phyloP scores from a whole-genome alignment of 2,888 invertebrate species.

The Caenorhabditis auriculariae region DNA sequence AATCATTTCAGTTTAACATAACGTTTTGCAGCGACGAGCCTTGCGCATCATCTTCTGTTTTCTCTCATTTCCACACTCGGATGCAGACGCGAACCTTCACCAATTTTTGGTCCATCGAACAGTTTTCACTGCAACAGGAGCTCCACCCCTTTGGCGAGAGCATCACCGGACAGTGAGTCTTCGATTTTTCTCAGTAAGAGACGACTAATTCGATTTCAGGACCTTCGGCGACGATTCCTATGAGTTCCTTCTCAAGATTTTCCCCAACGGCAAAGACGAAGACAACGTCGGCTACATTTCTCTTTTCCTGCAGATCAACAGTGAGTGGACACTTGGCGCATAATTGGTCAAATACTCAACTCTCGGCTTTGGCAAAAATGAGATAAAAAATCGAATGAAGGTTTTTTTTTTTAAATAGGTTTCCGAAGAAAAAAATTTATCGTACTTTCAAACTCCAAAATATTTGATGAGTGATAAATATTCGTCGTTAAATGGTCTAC shows the following conservation, averaged over 20 bases:
- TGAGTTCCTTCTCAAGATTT: conserved; percentile 44
- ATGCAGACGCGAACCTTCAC: conserved; percentile 12
- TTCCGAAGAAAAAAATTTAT: no score
- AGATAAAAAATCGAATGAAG: background rate
- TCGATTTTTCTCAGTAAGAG: background rate
- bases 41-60: no score
- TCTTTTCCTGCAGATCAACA: conserved; percentile 43
- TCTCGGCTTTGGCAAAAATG: background rate
- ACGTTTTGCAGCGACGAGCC: no score
- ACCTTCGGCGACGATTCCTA: conserved; percentile 39
- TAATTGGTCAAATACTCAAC: conserved; percentile 10
- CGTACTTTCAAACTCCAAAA: no score
- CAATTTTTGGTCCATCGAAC: conserved; percentile 27
- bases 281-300: conserved; percentile 47
- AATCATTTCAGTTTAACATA: no score
- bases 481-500: no score
- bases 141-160: conserved; percentile 22
- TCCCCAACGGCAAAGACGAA: conserved; percentile 52
- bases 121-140: conserved; percentile 38
- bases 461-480: no score
- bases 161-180: conserved; percentile 28
- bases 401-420: no score
- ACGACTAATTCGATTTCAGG: conserved; percentile 3
- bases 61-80: conserved; percentile 5
- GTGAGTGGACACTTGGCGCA: conserved; percentile 22